Percentiles rank a stretch among this genome's conserved stretches.
Conservation (phyloP, 2,888 invertebrate genomes). For the Apamea monoglypha region DNA sequence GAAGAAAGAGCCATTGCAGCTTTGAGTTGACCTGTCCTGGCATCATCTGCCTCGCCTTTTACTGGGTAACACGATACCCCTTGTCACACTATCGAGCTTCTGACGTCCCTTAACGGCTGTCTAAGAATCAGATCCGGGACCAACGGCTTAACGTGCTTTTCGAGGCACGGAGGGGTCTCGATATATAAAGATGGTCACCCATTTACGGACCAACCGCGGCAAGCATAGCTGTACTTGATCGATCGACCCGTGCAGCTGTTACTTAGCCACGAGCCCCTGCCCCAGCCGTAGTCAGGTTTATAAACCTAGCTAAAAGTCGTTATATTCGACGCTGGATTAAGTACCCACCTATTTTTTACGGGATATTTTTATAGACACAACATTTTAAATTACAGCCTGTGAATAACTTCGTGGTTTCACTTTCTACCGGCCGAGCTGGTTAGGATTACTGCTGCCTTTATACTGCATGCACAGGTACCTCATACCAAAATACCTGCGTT, state of each 20-base stretch:
- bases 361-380: neutral
- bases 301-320: neutral
- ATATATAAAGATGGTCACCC: neutral
- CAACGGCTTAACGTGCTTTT: neutral
- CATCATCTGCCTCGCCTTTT: too few relatives aligned
- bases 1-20: too few relatives aligned
- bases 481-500: neutral
- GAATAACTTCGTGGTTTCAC: too few relatives aligned
- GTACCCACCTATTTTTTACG: neutral
- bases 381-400: neutral
- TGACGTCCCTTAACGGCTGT: too few relatives aligned
- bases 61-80: too few relatives aligned
- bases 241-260: neutral
- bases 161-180: neutral
- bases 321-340: neutral
- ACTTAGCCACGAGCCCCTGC: neutral
- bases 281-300: neutral
- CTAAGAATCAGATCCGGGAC: neutral
- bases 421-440: neutral
- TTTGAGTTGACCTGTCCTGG: too few relatives aligned
- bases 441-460: neutral
- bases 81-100: too few relatives aligned
- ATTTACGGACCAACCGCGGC: neutral
- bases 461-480: neutral
- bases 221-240: neutral